These are phyloP conservation scores for Myiopsitta monachus DNA, from an alignment of 2,113 vertebrate genomes.

Conservation along the genomic window DNA sequence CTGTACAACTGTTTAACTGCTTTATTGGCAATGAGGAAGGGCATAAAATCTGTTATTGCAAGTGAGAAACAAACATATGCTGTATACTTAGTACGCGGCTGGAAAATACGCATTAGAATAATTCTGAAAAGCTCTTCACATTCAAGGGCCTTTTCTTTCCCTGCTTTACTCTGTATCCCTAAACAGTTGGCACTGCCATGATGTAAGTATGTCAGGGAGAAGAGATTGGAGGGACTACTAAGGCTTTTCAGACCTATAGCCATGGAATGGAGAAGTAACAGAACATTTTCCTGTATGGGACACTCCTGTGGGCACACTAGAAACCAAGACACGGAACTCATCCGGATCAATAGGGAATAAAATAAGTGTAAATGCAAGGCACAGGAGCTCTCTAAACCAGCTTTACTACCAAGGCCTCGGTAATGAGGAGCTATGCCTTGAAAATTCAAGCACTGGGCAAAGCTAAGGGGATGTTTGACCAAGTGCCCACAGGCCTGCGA, in stretches of 20 bases:
- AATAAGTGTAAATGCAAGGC: not conserved
- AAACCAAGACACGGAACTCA: not conserved
- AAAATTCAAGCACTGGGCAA: not conserved
- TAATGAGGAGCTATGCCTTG: not conserved
- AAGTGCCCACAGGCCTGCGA: not conserved
- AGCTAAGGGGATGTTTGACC: not conserved
- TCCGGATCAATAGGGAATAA: not conserved
- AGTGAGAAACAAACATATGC: not conserved
- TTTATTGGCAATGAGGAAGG: not conserved
- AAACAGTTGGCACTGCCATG: not conserved
- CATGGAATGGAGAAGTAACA: not conserved
- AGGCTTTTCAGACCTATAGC: not conserved
- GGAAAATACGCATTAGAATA: not conserved
- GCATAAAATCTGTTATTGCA: slow-evolving; percentile 2
- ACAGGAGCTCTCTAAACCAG: not conserved
- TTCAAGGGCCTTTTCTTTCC: not conserved
- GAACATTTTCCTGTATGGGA: not conserved
- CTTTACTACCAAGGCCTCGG: not conserved
- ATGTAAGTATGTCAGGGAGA: not conserved
- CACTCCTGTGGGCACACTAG: not conserved
- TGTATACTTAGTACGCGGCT: not conserved
- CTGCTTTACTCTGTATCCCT: not conserved
- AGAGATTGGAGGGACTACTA: not conserved
- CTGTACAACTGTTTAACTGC: not conserved
- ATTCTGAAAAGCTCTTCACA: not conserved